phyloP scores from a whole-genome alignment of 2,888 invertebrate species.

The Amblyjoppa proteus region DNA sequence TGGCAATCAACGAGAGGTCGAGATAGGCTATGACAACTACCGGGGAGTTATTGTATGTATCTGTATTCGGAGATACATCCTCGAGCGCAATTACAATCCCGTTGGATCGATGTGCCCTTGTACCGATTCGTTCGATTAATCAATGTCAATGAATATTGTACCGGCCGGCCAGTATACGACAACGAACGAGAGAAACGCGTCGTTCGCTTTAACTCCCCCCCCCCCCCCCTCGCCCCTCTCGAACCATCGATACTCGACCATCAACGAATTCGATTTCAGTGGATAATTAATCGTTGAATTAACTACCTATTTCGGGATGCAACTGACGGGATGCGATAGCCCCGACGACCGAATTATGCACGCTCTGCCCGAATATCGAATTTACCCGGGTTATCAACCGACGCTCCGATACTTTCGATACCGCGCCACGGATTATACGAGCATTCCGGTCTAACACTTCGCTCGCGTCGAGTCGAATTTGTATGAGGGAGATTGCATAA shows the following conservation, averaged over 20 bases:
- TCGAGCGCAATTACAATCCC: conserved; percentile 57
- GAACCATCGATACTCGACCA: conserved; percentile 38
- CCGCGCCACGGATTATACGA: not conserved
- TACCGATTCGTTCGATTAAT: conserved; percentile 60
- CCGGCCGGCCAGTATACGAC: not conserved
- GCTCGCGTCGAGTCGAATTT: not conserved
- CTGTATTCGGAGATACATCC: conserved; percentile 38
- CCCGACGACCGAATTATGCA: conserved; percentile 3
- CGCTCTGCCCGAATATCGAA: conserved; percentile 46
- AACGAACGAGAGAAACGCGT: conserved; percentile 12
- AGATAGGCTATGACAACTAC: conserved; percentile 27
- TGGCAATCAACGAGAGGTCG: conserved; percentile 55
- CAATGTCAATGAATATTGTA: conserved; percentile 62
- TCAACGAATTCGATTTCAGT: conserved; percentile 62
- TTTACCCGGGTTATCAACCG: conserved; percentile 26
- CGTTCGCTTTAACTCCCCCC: not conserved
- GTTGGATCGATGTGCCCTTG: conserved; percentile 58
- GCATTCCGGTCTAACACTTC: conserved; percentile 1
- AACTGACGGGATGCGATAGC: conserved; percentile 36
- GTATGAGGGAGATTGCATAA: not conserved
- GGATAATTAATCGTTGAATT: conserved; percentile 65
- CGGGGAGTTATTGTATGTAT: not conserved
- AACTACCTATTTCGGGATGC: conserved; percentile 50
- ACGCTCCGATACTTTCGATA: not conserved
- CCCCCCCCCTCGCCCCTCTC: not conserved